phyloP scores from a whole-genome alignment of 2,888 invertebrate species.

The Perdita meconis region DNA sequence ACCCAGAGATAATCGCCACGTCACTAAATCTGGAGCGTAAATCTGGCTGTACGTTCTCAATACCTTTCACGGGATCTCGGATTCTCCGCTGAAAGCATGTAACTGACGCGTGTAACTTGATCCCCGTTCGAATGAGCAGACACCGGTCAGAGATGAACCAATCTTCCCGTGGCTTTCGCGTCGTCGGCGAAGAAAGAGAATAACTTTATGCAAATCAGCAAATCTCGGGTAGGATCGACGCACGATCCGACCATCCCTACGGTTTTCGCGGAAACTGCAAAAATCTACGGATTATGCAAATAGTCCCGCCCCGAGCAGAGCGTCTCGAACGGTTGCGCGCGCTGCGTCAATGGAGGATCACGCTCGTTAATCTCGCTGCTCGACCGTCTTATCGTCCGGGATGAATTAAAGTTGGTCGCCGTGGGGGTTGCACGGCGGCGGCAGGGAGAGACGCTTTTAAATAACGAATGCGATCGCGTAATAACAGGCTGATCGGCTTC shows the following conservation, averaged over 20 bases:
- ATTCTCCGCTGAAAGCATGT: neutral
- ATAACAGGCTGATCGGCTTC: constrained; percentile 75
- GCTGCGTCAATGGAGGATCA: constrained; percentile 40
- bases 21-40: neutral
- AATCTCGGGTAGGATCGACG: constrained; percentile 31
- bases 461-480: constrained; percentile 71
- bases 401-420: constrained; percentile 62
- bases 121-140: constrained; percentile 10
- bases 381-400: constrained; percentile 52
- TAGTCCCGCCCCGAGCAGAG: constrained; percentile 3
- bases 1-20: neutral
- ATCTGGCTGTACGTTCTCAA: neutral
- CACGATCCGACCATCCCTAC: neutral
- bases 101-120: constrained; percentile 19
- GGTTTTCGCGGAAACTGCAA: constrained; percentile 35
- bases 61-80: neutral
- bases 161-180: constrained; percentile 27
- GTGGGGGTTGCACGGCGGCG: constrained; percentile 19
- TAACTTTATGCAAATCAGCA: constrained; percentile 51
- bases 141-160: constrained; percentile 34
- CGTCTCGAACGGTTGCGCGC: constrained; percentile 6
- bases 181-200: constrained; percentile 31
- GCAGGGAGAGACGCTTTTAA: constrained; percentile 61
- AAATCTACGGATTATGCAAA: constrained; percentile 55
- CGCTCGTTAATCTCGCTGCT: constrained; percentile 49